Evolutionary conservation across 1,140 invertebrate species (phyloP).

Genomic region (Papilio glaucus): DNA sequence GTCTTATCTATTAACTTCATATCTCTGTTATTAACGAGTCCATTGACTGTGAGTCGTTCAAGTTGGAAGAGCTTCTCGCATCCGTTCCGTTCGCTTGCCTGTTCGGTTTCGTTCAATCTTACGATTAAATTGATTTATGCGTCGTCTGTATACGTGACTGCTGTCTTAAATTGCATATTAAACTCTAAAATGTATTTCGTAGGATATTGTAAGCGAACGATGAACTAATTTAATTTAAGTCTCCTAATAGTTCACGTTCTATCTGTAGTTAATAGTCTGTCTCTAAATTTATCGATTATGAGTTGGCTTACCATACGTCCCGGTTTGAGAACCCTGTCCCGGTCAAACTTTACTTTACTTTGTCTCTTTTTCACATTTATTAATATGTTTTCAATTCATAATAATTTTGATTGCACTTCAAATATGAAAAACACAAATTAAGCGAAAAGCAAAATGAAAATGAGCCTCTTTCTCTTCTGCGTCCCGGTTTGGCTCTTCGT

Average conservation of each 20-base stretch:
- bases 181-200: conserved; percentile 26
- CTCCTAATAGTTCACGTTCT: background rate
- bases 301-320: too few species aligned
- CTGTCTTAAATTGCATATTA: conserved; percentile 26
- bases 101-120: conserved; percentile 33
- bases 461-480: too few species aligned
- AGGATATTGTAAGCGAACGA: background rate
- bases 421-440: too few species aligned
- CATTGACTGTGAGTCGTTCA: conserved; percentile 30
- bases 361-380: too few species aligned
- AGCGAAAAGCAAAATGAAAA: too few species aligned
- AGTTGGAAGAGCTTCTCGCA: conserved; percentile 26
- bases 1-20: conserved; percentile 34
- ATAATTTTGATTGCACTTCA: too few species aligned
- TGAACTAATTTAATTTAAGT: background rate
- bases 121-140: conserved; percentile 38
- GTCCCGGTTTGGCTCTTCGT: too few species aligned
- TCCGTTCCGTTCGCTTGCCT: conserved; percentile 25
- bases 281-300: background rate
- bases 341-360: too few species aligned
- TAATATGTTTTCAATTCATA: too few species aligned
- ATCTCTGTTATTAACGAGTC: conserved; percentile 37
- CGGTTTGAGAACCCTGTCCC: too few species aligned
- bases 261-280: background rate
- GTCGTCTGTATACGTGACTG: conserved; percentile 32